Percentiles rank a stretch among this genome's conserved stretches.
These are phyloP conservation scores for Netelia inedita DNA, from an alignment of 2,888 invertebrate species.

Conservation along the genomic window DNA sequence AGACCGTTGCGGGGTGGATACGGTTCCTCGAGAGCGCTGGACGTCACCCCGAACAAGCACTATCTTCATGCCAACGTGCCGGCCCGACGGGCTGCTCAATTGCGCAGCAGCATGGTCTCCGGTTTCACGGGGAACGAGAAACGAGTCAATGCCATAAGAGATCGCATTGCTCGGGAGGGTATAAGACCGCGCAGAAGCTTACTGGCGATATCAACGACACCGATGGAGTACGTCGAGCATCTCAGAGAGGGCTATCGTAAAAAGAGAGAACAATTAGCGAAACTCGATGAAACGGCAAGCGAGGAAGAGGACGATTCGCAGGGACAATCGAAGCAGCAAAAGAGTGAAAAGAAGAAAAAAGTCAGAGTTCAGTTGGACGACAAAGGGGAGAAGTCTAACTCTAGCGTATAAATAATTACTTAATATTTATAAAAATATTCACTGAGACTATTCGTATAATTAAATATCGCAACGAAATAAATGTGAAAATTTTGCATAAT, in stretches of 20 bases:
- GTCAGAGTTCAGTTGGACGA: slow-evolving; percentile 58
- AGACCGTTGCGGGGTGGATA: slow-evolving; percentile 14
- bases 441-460: background rate
- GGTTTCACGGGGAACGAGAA: slow-evolving; percentile 85
- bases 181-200: slow-evolving; percentile 60
- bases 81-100: slow-evolving; percentile 87
- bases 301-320: background rate
- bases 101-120: slow-evolving; percentile 86
- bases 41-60: slow-evolving; percentile 59
- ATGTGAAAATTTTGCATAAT: background rate
- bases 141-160: slow-evolving; percentile 54
- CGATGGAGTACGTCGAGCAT: slow-evolving; percentile 60
- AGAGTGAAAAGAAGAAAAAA: slow-evolving; percentile 50
- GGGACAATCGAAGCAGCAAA: background rate
- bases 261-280: slow-evolving; percentile 44
- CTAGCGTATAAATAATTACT: background rate
- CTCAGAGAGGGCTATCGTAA: slow-evolving; percentile 52
- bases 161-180: slow-evolving; percentile 46
- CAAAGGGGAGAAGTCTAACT: slow-evolving; percentile 21
- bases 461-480: background rate
- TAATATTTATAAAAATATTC: background rate
- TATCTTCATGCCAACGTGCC: slow-evolving; percentile 86
- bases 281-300: background rate
- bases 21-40: slow-evolving; percentile 35
- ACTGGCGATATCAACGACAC: slow-evolving; percentile 49